Evolutionary conservation across 2,113 vertebrate genomes (phyloP).

Genomic region (Benitochromis conjunctus): DNA sequence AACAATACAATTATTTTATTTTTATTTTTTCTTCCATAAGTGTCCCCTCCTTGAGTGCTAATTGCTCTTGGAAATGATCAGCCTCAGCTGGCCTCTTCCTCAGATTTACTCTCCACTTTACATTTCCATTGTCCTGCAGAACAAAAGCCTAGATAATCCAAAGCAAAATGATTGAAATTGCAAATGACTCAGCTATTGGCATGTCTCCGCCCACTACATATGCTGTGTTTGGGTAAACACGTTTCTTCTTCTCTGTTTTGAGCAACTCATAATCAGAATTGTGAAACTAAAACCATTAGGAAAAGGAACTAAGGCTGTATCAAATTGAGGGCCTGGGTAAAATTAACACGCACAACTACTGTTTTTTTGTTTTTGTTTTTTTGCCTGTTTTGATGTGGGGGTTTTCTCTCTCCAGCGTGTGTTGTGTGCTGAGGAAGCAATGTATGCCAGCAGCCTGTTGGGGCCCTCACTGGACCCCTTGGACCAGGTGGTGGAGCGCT

Average conservation of each 20-base stretch:
- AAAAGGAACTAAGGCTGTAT: not conserved
- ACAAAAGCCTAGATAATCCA: not conserved
- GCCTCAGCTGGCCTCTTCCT: not conserved
- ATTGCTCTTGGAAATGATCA: not conserved
- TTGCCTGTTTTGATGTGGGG: not conserved
- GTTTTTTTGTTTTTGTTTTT: not conserved
- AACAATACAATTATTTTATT: not conserved
- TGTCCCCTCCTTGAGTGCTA: not conserved
- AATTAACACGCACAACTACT: not conserved
- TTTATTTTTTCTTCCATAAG: not conserved
- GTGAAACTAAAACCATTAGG: not conserved
- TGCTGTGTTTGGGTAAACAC: not conserved
- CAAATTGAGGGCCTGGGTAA: not conserved
- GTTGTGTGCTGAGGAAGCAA: conserved; percentile 74
- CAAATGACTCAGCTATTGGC: not conserved
- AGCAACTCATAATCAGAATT: not conserved
- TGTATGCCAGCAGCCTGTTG: conserved; percentile 93
- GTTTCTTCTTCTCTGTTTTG: not conserved
- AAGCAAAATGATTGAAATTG: not conserved
- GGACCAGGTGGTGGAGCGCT: conserved; percentile 91
- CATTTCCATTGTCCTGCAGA: not conserved
- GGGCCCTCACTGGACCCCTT: conserved; percentile 92
- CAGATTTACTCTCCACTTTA: not conserved
- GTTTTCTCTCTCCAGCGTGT: conserved; percentile 32
- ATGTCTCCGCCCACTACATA: not conserved